These are phyloP conservation scores for Phyllotreta cruciferae DNA, from an alignment of 2,888 invertebrate genomes.

Conservation along the genomic window DNA sequence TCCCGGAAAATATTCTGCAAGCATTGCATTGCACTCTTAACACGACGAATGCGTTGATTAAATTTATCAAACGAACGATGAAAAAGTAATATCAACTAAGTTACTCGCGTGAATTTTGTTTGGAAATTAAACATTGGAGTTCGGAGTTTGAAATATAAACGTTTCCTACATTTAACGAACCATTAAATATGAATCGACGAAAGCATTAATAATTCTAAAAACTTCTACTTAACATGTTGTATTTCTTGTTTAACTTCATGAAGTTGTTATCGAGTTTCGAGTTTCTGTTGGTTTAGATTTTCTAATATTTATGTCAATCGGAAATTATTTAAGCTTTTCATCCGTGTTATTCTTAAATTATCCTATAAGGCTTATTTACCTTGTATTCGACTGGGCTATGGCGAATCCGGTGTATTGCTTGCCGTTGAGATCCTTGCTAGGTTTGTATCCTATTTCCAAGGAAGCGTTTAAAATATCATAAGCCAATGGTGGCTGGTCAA, in stretches of 20 bases:
- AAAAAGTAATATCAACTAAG: no score
- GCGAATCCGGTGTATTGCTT: constrained; percentile 69
- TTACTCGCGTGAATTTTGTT: no score
- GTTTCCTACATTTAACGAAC: no score
- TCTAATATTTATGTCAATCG: neutral
- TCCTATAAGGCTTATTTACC: constrained; percentile 58
- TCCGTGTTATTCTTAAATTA: no score
- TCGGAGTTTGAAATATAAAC: no score
- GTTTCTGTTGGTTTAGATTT: neutral
- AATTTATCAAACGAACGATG: no score
- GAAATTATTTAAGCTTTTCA: no score
- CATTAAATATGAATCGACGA: constrained; percentile 9
- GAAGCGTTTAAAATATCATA: constrained; percentile 69
- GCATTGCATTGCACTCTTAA: constrained; percentile 6
- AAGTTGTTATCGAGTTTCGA: constrained; percentile 5
- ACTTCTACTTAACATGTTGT: constrained; percentile 1
- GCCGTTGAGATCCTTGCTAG: constrained; percentile 71
- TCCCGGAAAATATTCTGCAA: neutral
- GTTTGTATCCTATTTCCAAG: constrained; percentile 68
- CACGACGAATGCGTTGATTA: neutral
- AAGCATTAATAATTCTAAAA: constrained; percentile 4
- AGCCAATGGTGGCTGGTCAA: constrained; percentile 68
- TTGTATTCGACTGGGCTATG: constrained; percentile 69
- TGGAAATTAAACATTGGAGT: no score
- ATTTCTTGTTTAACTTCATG: constrained; percentile 5